Evolutionary conservation across 2,888 invertebrate species (phyloP), one percentile per base, ranked within the genome.

Genomic region (Mesopsocus fuscifrons): DNA sequence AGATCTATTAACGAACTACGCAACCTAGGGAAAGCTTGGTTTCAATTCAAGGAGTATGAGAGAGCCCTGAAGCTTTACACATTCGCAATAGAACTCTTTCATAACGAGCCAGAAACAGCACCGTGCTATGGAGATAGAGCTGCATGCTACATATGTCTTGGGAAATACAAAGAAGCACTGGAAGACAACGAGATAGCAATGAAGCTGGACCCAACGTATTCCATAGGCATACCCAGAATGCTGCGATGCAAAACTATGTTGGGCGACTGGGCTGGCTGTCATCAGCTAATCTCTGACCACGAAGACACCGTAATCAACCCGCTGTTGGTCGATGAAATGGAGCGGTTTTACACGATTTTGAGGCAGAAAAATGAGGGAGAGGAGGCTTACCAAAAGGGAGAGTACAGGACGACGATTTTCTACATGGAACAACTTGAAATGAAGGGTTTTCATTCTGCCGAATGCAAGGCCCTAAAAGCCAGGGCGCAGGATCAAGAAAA

Each of bases 121-220:
- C 70, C 84, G 2, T 91, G 84, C 57, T 92, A 92, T 61, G 83
- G 88, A 46, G 94, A 95, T 62, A 71, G 94, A 53, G 72, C 92
- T 34, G 94, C 94, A 35, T 89, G 92, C 58, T 80, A 80, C 59
- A 85, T 94, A 74, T 94, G 92, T 92, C 59, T 94, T 46, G 73
- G 75, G 48, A 74, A 77, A 57, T 88, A 78, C 58, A 73, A 71
- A 50, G 77, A 79, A 51, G 92, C 91, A 13, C 59, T 91, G 31
- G 75, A 74, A 46, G 92, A 94, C 66, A 82, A 89, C 11, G 74
- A 82, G 49, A 76, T 71, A 58, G 72, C 88, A 40, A 69, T 88
- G 17, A 64, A 71, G 43, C 55, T 92, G 41, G 89, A 94, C 60
- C 68, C 77, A 1, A 70, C 63, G 49, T 89, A 85, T 61, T 72